Evolutionary conservation across 2,113 vertebrate genomes (phyloP).

Genomic region (Acrocephalus kingi): DNA sequence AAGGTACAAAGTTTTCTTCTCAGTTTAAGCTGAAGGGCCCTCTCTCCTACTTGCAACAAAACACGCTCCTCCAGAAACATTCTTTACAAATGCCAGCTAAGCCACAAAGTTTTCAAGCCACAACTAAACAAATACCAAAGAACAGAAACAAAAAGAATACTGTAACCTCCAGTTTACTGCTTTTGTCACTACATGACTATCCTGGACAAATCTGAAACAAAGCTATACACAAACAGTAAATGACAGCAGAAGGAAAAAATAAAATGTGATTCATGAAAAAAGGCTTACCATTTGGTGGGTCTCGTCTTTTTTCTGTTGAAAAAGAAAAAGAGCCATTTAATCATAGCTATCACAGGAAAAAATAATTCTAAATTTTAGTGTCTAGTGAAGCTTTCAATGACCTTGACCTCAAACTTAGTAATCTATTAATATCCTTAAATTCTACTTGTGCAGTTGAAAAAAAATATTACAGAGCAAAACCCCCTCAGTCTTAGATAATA

Average conservation of each 20-base stretch:
- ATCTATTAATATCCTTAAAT: neutral
- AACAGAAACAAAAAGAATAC: neutral
- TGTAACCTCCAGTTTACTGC: neutral
- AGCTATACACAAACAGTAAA: neutral
- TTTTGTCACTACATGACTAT: neutral
- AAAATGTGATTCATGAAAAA: neutral
- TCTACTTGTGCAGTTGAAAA: neutral
- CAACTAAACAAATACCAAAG: constrained; percentile 8
- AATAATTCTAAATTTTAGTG: neutral
- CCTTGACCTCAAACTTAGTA: neutral
- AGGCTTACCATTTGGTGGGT: constrained; percentile 70
- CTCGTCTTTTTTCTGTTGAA: constrained; percentile 72
- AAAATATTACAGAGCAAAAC: neutral
- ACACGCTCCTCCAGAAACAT: neutral
- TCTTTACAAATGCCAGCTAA: neutral
- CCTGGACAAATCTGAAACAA: neutral
- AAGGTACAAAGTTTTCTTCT: neutral
- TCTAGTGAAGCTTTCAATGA: neutral
- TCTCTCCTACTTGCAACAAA: neutral
- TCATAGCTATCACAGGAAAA: neutral
- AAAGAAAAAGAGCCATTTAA: constrained; percentile 2
- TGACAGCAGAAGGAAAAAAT: neutral
- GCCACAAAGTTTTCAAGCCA: neutral
- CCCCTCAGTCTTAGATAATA: neutral
- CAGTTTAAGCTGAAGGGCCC: neutral